These are phyloP conservation scores for Scotopteryx bipunctaria DNA, from an alignment of 2,888 invertebrate species.

Conservation along the genomic window DNA sequence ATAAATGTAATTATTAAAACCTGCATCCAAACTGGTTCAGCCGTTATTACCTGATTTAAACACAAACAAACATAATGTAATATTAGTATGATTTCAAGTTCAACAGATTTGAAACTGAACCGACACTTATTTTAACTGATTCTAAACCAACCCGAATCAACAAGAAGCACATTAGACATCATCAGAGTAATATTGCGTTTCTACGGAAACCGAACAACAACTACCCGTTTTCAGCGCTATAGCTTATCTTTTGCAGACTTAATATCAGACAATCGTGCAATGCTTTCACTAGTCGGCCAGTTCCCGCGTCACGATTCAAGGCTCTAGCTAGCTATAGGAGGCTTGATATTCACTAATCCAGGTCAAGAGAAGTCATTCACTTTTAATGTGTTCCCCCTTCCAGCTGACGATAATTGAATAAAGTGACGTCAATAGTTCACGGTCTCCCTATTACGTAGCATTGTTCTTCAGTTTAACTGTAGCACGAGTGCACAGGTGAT, in stretches of 20 bases:
- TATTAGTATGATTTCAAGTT: too few relatives aligned
- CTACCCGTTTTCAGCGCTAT: conserved; percentile 8
- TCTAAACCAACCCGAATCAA: background rate
- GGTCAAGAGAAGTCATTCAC: conserved; percentile 77
- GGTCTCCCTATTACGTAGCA: conserved; percentile 53
- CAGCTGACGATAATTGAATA: conserved; percentile 65
- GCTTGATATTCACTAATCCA: conserved; percentile 71
- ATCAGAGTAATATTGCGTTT: conserved; percentile 1
- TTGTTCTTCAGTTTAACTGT: conserved; percentile 52
- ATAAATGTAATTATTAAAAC: too few relatives aligned
- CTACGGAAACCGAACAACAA: conserved; percentile 3
- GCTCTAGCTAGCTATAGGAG: conserved; percentile 65
- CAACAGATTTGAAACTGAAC: too few relatives aligned
- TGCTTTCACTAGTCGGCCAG: conserved; percentile 74
- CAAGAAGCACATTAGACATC: background rate
- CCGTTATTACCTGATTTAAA: too few relatives aligned
- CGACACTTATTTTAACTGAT: background rate
- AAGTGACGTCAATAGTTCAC: conserved; percentile 62
- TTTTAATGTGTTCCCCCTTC: conserved; percentile 64
- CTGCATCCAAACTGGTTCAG: too few relatives aligned
- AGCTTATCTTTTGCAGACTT: conserved; percentile 28
- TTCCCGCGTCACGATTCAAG: conserved; percentile 81
- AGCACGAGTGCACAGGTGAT: conserved; percentile 36
- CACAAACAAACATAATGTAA: too few relatives aligned
- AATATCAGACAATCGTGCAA: conserved; percentile 70